phyloP scores from a whole-genome alignment of 2,888 invertebrate species.

The Rhorus exstirpatorius region DNA sequence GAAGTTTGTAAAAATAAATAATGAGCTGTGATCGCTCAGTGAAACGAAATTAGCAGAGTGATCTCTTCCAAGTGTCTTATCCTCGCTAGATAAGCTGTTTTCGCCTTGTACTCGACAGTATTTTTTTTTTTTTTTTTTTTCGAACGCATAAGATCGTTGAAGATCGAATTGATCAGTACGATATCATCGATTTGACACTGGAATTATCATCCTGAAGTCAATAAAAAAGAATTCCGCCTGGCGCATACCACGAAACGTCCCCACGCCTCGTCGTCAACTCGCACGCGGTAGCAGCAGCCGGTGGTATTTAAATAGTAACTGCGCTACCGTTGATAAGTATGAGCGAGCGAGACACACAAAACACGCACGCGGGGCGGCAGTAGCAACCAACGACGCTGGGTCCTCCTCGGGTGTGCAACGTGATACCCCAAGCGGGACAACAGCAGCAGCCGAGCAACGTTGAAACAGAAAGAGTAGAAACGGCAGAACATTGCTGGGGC shows the following conservation, averaged over 20 bases:
- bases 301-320: slow-evolving; percentile 74
- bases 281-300: slow-evolving; percentile 69
- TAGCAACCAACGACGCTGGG: slow-evolving; percentile 52
- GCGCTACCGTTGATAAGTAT: slow-evolving; percentile 55
- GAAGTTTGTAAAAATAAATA: slow-evolving; percentile 13
- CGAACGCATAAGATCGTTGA: slow-evolving; percentile 3
- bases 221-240: slow-evolving; percentile 25
- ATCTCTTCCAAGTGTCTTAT: slow-evolving; percentile 31
- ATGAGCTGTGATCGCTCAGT: slow-evolving; percentile 11
- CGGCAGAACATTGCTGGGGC: slow-evolving; percentile 39
- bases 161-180: slow-evolving; percentile 18
- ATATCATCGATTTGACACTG: not conserved
- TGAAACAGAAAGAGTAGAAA: slow-evolving; percentile 50
- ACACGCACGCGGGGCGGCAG: slow-evolving; percentile 59
- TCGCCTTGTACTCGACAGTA: not conserved
- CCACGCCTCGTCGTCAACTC: slow-evolving; percentile 62
- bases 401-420: slow-evolving; percentile 73
- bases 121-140: not conserved
- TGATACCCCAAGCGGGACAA: slow-evolving; percentile 72
- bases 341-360: slow-evolving; percentile 63
- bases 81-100: not conserved
- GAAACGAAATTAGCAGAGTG: slow-evolving; percentile 40
- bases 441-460: slow-evolving; percentile 53
- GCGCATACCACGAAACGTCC: slow-evolving; percentile 47
- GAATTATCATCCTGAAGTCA: not conserved